Evolutionary conservation across 2,888 invertebrate genomes (phyloP), one percentile per base, ranked within the genome.

Genomic region (Acleris holmiana): DNA sequence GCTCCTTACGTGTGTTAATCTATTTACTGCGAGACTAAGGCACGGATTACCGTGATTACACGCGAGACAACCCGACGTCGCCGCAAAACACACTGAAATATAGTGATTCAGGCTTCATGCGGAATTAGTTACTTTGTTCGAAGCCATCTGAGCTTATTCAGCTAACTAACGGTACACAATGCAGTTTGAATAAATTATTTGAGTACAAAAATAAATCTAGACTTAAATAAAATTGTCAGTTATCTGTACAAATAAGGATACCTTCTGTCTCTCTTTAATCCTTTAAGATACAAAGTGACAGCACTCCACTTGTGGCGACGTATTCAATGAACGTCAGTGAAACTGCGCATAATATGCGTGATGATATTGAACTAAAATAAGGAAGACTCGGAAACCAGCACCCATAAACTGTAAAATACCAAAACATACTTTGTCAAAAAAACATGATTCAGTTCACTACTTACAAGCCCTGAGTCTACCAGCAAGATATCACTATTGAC

Each of bases 1-100:
- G 35, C 35, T 35, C 35, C 13, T 35, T 35, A 35, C 35, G 35
- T 35, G 35, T 35, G 35, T 19, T 58, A 58, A 64, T 46, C 51
- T 64, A 47, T 60, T 48, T 55, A 55, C 65, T 65, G 65, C 46
- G 59, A 18, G 29, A 54, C 51, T 54, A 64, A 59, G 64, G 59
- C 65, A 60, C 55, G 65, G 65, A 65, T 65, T 65, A 60, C 60
- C 60, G 65, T 65, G 65, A 65, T 65, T 65, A 65, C 65, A 60
- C 55, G 55, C 65, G 65, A 65, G 65, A 65, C 65, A 65, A 55
- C 48, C 54, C 65, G 55, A 55, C 65, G 60, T 21, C 46, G 55
- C 64, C 54, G 49, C 60, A 65, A 60, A 65, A 60, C 54, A 65
- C 64, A 64, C 64, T 64, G 48, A 64, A 59, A 58, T 65, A 65